These are phyloP conservation scores for Hypotaenidia philippensis DNA, from an alignment of 2,797 vertebrate species.

Conservation along the genomic window DNA sequence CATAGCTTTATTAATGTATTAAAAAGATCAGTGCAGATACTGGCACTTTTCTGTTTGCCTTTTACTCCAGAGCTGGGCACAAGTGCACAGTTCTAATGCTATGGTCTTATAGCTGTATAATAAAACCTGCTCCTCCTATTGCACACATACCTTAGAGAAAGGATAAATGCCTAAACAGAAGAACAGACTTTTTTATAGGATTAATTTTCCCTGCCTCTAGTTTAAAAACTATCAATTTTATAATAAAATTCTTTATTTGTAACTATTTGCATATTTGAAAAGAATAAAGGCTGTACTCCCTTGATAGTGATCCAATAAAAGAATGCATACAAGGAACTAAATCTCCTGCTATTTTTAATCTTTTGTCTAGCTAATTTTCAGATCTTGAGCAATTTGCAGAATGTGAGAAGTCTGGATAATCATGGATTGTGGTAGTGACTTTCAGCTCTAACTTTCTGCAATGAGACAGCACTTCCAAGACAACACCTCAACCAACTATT, in stretches of 20 bases:
- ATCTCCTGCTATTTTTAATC: conserved; percentile 32
- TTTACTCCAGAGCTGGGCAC: neutral
- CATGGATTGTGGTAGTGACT: neutral
- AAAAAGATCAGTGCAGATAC: neutral
- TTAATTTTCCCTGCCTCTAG: neutral
- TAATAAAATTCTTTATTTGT: conserved; percentile 2
- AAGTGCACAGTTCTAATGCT: neutral
- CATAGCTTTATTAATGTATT: neutral
- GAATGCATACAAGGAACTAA: conserved; percentile 1
- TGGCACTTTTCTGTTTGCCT: neutral
- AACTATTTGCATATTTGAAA: conserved; percentile 17
- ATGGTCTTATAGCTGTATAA: neutral
- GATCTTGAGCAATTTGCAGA: neutral
- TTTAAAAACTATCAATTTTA: conserved; percentile 10
- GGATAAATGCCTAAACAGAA: neutral
- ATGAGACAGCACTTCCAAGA: neutral
- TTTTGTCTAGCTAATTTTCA: conserved; percentile 5
- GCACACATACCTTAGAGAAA: neutral
- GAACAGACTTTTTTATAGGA: neutral
- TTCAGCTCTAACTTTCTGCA: neutral
- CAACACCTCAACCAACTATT: neutral
- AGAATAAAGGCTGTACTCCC: neutral
- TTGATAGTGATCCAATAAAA: conserved; percentile 2
- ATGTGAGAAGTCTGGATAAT: neutral
- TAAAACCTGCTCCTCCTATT: neutral